Conservation (phyloP, 2,113 vertebrate genomes). For the Alaudala cheleensis region DNA sequence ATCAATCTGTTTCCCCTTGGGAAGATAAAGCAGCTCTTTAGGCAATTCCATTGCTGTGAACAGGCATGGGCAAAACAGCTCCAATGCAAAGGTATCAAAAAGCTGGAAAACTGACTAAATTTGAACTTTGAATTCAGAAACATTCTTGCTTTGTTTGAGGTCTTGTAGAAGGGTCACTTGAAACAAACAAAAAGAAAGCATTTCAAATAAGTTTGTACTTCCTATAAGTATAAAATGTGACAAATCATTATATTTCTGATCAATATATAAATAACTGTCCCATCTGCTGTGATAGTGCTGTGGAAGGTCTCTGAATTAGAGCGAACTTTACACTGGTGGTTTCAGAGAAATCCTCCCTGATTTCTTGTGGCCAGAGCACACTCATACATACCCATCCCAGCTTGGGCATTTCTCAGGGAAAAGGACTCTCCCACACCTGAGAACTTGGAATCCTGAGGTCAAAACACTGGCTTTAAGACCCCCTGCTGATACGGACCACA, state of each 20-base stretch:
- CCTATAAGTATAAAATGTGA: background rate
- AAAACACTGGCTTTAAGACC: background rate
- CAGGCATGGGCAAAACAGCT: background rate
- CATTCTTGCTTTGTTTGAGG: background rate
- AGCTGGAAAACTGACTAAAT: background rate
- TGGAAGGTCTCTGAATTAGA: background rate
- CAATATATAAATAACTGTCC: background rate
- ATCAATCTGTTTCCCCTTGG: background rate
- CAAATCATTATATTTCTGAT: background rate
- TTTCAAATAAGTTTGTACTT: background rate
- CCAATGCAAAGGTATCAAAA: background rate
- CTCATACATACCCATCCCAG: background rate
- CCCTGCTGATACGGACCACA: background rate
- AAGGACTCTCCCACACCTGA: background rate
- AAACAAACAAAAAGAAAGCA: background rate
- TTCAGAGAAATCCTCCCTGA: background rate
- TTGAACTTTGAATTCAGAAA: background rate
- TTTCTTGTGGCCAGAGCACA: background rate
- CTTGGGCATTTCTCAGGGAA: background rate
- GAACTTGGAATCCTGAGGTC: background rate
- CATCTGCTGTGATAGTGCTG: background rate
- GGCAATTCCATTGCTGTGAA: background rate
- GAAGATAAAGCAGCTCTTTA: background rate
- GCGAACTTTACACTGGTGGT: background rate
- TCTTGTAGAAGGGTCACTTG: background rate